These are phyloP conservation scores for Clarias macrocephalus DNA, from an alignment of 2,113 vertebrate species.

Conservation along the genomic window DNA sequence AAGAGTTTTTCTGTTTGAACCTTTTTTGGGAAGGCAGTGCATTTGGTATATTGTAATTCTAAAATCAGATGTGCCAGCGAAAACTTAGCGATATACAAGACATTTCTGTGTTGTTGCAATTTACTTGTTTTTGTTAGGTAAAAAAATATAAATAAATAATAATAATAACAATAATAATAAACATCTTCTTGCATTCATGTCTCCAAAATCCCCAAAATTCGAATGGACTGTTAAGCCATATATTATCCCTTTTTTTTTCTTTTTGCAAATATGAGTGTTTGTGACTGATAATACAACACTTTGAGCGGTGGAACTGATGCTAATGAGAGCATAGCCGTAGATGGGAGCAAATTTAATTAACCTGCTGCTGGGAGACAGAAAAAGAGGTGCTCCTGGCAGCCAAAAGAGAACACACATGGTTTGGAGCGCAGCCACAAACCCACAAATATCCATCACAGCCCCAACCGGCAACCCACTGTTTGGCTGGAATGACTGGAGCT, in stretches of 20 bases:
- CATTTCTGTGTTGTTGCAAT: neutral
- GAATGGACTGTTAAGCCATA: neutral
- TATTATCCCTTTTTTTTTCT: neutral
- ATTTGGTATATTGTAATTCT: neutral
- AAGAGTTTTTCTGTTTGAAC: too few relatives aligned
- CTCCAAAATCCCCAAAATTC: neutral
- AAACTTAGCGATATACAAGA: neutral
- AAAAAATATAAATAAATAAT: neutral
- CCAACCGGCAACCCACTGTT: constrained; percentile 73
- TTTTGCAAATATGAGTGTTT: constrained; percentile 16
- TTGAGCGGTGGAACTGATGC: constrained; percentile 14
- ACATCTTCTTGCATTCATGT: neutral
- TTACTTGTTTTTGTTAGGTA: neutral
- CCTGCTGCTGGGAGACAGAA: constrained; percentile 63
- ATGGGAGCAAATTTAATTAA: constrained; percentile 67
- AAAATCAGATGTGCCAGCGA: neutral
- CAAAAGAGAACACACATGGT: constrained; percentile 30
- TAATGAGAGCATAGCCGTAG: constrained; percentile 36
- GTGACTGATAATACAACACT: neutral
- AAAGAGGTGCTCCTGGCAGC: constrained; percentile 26
- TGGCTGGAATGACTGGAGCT: constrained; percentile 66
- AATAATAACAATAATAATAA: neutral
- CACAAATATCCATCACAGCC: constrained; percentile 73
- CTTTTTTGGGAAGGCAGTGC: too few relatives aligned
- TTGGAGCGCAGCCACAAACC: constrained; percentile 65